phyloP scores from a whole-genome alignment of 2,888 invertebrate genomes.

The Leuctra nigra region DNA sequence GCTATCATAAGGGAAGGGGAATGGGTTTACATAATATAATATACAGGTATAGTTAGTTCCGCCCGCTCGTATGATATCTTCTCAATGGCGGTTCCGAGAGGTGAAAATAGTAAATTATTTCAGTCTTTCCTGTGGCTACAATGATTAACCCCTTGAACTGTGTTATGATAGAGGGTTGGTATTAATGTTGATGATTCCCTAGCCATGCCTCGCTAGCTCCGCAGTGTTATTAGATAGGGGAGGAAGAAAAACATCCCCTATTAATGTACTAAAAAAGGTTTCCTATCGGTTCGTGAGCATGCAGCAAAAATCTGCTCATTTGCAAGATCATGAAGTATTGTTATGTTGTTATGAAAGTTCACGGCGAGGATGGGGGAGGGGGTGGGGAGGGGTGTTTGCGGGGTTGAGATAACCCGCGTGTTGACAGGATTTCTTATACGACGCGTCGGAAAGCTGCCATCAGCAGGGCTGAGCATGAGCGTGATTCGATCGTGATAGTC shows the following conservation, averaged over 20 bases:
- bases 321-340: constrained; percentile 24
- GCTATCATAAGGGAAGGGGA: too few relatives aligned
- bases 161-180: neutral
- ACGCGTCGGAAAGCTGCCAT: constrained; percentile 36
- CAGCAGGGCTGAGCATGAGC: constrained; percentile 32
- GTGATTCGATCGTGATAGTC: too few relatives aligned
- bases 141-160: constrained; percentile 8
- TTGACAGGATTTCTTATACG: constrained; percentile 41
- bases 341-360: constrained; percentile 14
- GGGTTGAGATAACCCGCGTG: constrained; percentile 30
- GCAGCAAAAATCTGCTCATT: constrained; percentile 26
- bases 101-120: too few relatives aligned
- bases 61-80: too few relatives aligned
- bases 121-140: too few relatives aligned
- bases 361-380: neutral
- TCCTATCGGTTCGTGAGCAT: constrained; percentile 25
- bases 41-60: too few relatives aligned
- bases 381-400: neutral
- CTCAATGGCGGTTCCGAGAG: too few relatives aligned
- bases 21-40: too few relatives aligned
- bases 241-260: constrained; percentile 24
- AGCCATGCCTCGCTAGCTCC: constrained; percentile 4
- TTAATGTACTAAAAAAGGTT: constrained; percentile 22
- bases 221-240: constrained; percentile 19
- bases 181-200: constrained; percentile 11